Base-by-base conservation (phyloP, 2,888 invertebrate genomes). In the Allophyes oxyacanthae region DNA sequence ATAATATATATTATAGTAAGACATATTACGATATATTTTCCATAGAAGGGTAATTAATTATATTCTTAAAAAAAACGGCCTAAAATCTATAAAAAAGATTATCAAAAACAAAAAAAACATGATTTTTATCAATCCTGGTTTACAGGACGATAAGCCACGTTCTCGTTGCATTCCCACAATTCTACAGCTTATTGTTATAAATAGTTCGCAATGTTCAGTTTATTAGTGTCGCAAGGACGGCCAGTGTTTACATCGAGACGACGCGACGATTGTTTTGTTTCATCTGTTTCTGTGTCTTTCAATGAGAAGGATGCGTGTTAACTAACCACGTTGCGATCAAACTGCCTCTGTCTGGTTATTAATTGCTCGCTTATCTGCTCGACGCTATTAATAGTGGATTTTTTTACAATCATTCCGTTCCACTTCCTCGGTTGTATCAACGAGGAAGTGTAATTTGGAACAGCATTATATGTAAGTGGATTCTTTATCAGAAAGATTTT, bases 261-360 rank as follows among this genome's bases (percentile, higher is more conserved):
- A 3, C 32, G 20, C n/a, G 63, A 11, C n/a, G 7, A 28, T 28
- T 8, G 28, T 28, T 8, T 28, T 28, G 28, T 28, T 28, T 28
- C 8, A 28, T 20, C 9, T 28, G 28, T 28, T 6, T 8, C 28
- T 28, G 28, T 9, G 30, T 30, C 6, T 33, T 34, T 34, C 28
- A 28, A 28, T 37, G 28, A 42, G 49, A 38, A 67, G 48, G 57
- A 57, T 48, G 55, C 11, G 45, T 58, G 53, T 62, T 26, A 52
- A 60, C 43, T 28, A 25, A 6, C 50, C 54, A 33, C 37, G 26
- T 30, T 41, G 44, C 45, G 36, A 58, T 64, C n/a, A 58, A 67
- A 75, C 81, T 64, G 78, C 79, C 69, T 80, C 46, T 50, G 57
- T 78, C 82, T 77, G 67, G 82, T 80, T 69, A 41, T 75, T 81